Evolutionary conservation across 2,797 vertebrate species (phyloP), one percentile per base, ranked within the genome.

Genomic region (Strix occidentalis): DNA sequence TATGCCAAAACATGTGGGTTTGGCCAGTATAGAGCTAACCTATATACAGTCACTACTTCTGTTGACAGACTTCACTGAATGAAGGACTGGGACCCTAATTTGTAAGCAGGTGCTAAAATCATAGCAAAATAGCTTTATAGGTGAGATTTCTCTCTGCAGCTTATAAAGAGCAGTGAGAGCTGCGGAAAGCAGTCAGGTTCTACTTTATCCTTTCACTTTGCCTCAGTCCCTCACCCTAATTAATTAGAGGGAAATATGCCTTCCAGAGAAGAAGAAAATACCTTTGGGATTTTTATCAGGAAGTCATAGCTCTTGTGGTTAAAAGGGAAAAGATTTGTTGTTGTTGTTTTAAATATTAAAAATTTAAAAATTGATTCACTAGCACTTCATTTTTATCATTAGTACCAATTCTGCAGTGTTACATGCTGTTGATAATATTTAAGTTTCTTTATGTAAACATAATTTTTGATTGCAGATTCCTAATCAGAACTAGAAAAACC

Each of bases 241-340:
- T 98, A 98, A 98, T 97, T 97, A 97, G 95, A 97, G 80, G 93
- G 94, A 97, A 96, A 84, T 58, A 72, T 89, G 96, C 97, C 98
- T 98, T 97, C 95, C 96, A 97, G 97, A 97, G 97, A 85, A 96
- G 93, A 94, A 72, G 90, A 65, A 96, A 87, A 57, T 65, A 85
- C 97, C 94, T 97, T 86, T 81, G 98, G 95, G 98, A 97, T 91
- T 95, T 97, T 96, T 88, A 95, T 94, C 95, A 97, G 98, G 97
- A 98, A 98, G 98, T 96, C 93, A 61, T 95, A 82, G 95, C 97
- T 96, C 97, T 96, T 91, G 88, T 83, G 77, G 93, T 96, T 92
- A 89, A 97, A 96, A 94, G 96, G 90, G 86, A 91, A 97, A 95
- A 94, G 78, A 78, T 69, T 93, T 93, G 93, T 95, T 97, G 95